Evolutionary conservation across 2,113 vertebrate species (phyloP), one percentile per base, ranked within the genome.

Genomic region (Erpornis zantholeuca): DNA sequence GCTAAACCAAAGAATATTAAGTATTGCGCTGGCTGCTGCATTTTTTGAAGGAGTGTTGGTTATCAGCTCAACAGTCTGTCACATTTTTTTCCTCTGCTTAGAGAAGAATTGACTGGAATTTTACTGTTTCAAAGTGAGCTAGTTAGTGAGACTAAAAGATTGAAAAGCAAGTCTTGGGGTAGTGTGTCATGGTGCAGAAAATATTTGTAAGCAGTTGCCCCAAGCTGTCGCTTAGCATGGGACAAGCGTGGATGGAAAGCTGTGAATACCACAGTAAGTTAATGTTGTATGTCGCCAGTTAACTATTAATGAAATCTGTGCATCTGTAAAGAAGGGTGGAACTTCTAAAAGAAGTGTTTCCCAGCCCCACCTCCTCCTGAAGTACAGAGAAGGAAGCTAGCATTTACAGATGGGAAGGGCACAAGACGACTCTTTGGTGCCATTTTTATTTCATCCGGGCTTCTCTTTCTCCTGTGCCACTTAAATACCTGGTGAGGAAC

Each of bases 261-360:
- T 86, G 40, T 86, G 95, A 92, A 94, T 88, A 88, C 83, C 76
- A 90, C 47, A 56, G 47, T 50, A 83, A 75, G 91, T 96, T 96
- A 95, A 96, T 97, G 88, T 88, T 95, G 91, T 84, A 40, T 96
- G 96, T 96, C 33, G 36, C 94, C 88, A 86, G 91, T 96, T 95
- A 96, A 90, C 86, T 93, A 92, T 95, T 95, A 96, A 92, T 96
- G 95, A 93, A 92, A 96, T 95, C 92, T 90, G 64, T 90, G 92
- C 94, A 93, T 97, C 94, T 96, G 71, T 92, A 93, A 97, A 92
- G 76, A 92, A 96, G 94, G 92, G 96, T 94, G 95, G 94, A 92
- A 94, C 92, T 92, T 88, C 79, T 84, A 59, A 81, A 73, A 93
- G 68, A 70, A 90, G 76, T 52, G 42, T 90, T 97, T 94, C 96